These are phyloP conservation scores for Nanorana parkeri DNA, from an alignment of 2,113 vertebrate genomes.

Conservation along the genomic window DNA sequence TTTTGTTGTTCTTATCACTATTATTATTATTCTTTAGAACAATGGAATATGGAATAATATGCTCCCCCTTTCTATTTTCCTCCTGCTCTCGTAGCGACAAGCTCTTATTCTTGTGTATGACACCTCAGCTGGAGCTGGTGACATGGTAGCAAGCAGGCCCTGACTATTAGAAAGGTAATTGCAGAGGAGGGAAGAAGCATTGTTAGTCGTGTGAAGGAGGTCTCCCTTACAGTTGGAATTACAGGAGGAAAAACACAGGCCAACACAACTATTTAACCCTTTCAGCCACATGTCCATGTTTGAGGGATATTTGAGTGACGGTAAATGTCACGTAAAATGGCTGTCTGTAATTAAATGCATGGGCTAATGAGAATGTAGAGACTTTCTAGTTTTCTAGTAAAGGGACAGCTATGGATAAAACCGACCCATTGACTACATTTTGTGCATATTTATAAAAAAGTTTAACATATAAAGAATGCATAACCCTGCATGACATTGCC, in stretches of 20 bases:
- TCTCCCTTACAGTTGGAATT: conserved; percentile 34
- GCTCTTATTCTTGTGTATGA: conserved; percentile 49
- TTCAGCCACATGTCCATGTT: not conserved
- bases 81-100: conserved; percentile 29
- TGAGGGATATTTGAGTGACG: too few species aligned
- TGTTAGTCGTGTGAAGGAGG: conserved; percentile 40
- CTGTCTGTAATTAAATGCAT: too few species aligned
- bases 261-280: conserved; percentile 38
- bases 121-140: conserved; percentile 52
- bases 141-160: conserved; percentile 43
- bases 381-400: too few species aligned
- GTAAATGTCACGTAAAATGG: too few species aligned
- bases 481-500: too few species aligned
- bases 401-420: too few species aligned
- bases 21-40: conserved; percentile 52
- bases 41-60: conserved; percentile 46
- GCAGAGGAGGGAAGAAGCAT: conserved; percentile 48
- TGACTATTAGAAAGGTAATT: conserved; percentile 54
- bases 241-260: conserved; percentile 25
- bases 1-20: conserved; percentile 40
- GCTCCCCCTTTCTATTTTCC: conserved; percentile 39
- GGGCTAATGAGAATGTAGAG: too few species aligned
- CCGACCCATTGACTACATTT: too few species aligned
- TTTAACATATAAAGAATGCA: too few species aligned
- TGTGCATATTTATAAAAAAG: too few species aligned